Evolutionary conservation across 1,140 invertebrate genomes (phyloP), one percentile per base, ranked within the genome.

Genomic region (Orchesella cincta): DNA sequence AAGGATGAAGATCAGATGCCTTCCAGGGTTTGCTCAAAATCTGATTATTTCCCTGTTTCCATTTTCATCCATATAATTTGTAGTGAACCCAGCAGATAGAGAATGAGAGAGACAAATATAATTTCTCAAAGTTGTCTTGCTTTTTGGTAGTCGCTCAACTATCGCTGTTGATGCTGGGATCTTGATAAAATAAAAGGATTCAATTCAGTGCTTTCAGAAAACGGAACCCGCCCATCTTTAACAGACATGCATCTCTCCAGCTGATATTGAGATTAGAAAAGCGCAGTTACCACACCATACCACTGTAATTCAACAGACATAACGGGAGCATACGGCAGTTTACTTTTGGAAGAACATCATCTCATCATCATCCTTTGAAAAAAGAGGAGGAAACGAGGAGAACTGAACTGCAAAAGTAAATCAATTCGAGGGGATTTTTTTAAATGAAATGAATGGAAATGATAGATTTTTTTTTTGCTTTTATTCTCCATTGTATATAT

Each of bases 201-300:
- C 54, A 57, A 57, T 57, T 57, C 23, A 57, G 26, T 57, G 26
- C 14, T 57, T 23, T 23, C 14, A 57, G 3, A 23, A 23, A 57
- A 26, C 23, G 26, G 23, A 14, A 57, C 54, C 54, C 54, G 14
- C 23, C 23, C 23, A 16, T 26, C 54, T 23, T 23, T 14, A 57
- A 57, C n/a, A n/a, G n/a, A 23, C 23, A 57, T 57, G 3, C 26
- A 57, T 57, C 14, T 57, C 26, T 57, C 54, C 54, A 57, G 54
- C 54, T 57, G 54, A 57, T 57, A 57, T 57, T 57, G 23, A 57
- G 54, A 57, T 57, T 57, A 57, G 54, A n/a, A 57, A 57, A 57
- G 23, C 54, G 23, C 54, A 57, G 54, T 57, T 57, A 57, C 12
- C 54, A 12, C 54, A 57, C 12, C 39, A 46, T 18, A 46, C 39